phyloP scores from a whole-genome alignment of 35 echinoderm and acorn worm species.

The Anneissia japonica region DNA sequence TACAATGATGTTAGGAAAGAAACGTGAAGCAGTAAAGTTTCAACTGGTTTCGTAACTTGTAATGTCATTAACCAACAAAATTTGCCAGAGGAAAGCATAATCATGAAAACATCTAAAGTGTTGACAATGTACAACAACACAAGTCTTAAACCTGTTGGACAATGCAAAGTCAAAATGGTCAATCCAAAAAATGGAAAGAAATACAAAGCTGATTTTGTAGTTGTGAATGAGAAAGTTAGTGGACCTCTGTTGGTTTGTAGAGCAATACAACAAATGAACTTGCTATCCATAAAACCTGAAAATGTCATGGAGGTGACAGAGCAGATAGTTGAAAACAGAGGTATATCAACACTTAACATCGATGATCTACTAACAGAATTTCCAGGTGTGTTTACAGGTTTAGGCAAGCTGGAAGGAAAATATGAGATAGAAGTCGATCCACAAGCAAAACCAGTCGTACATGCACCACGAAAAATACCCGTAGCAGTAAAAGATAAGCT shows the following conservation, averaged over 20 bases:
- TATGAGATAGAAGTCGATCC: constrained; percentile 45
- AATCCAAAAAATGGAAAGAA: constrained; percentile 63
- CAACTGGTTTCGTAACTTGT: constrained; percentile 27
- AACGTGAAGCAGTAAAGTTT: constrained; percentile 27
- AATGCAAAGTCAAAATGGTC: constrained; percentile 38
- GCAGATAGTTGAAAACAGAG: no score
- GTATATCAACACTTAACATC: no score
- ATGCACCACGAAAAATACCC: constrained; percentile 56
- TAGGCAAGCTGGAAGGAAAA: constrained; percentile 41
- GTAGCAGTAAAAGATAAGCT: constrained; percentile 41
- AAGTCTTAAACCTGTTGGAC: constrained; percentile 17
- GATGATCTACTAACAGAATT: constrained; percentile 24
- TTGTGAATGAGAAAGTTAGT: constrained; percentile 23
- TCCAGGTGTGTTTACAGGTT: constrained; percentile 55
- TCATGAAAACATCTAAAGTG: background rate
- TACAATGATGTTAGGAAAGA: no score
- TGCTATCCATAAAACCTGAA: no score
- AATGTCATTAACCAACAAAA: constrained; percentile 25
- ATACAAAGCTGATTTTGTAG: constrained; percentile 37
- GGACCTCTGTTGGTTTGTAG: constrained; percentile 37
- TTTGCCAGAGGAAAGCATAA: no score
- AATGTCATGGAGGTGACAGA: no score
- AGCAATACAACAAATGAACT: constrained; percentile 44
- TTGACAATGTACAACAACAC: constrained; percentile 65
- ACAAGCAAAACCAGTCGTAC: constrained; percentile 32